A percentile compares a stretch with the other conserved stretches of the same genome.
These are phyloP conservation scores for Drosophila recens DNA, from an alignment of 2,888 invertebrate genomes.

Conservation along the genomic window DNA sequence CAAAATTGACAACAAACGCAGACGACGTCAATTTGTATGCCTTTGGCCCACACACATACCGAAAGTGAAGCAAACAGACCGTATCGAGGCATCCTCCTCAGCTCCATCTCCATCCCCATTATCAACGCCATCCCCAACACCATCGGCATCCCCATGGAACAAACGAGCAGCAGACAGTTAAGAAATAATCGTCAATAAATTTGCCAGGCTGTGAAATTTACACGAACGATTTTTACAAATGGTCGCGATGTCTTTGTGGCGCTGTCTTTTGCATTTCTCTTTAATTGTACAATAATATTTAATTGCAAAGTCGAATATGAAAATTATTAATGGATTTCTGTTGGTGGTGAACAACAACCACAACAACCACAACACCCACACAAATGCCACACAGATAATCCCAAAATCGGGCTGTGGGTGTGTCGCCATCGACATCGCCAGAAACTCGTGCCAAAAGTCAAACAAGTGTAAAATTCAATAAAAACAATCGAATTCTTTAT, in stretches of 20 bases:
- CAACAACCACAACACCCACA: conserved; percentile 45
- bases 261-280: conserved; percentile 57
- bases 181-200: conserved; percentile 68
- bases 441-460: conserved; percentile 50
- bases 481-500: conserved; percentile 42
- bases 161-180: conserved; percentile 24
- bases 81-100: not conserved
- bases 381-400: conserved; percentile 48
- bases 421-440: conserved; percentile 35
- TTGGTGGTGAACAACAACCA: not conserved
- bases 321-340: conserved; percentile 63
- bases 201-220: conserved; percentile 54
- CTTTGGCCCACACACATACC: conserved; percentile 55
- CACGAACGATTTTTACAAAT: conserved; percentile 46
- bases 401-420: conserved; percentile 54
- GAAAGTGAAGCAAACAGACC: conserved; percentile 5
- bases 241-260: conserved; percentile 53
- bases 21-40: conserved; percentile 35
- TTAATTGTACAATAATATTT: conserved; percentile 75
- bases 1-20: conserved; percentile 58
- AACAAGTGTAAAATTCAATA: conserved; percentile 60
- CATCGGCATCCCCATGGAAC: conserved; percentile 15
- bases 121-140: not conserved
- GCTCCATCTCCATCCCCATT: not conserved
- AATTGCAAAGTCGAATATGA: conserved; percentile 61